Evolutionary conservation across 2,888 invertebrate genomes (phyloP).

Genomic region (Lordiphosa andalusiaca): DNA sequence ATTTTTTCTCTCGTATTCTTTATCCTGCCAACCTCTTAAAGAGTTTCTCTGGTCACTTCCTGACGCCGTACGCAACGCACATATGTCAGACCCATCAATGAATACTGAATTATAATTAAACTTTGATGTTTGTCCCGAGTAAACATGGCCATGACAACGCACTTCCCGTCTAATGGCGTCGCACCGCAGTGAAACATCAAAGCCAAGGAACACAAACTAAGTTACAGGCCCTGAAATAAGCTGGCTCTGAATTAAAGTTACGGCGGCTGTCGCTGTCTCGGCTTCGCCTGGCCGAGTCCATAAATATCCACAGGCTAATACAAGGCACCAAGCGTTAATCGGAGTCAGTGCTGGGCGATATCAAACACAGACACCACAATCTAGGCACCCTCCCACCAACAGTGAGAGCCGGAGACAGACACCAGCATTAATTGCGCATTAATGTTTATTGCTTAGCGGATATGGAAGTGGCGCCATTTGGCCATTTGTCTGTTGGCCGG

Average conservation of each 20-base stretch:
- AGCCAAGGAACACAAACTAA: conserved; percentile 18
- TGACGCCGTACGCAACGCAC: too few species aligned
- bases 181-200: conserved; percentile 33
- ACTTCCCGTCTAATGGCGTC: conserved; percentile 12
- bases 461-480: conserved; percentile 73
- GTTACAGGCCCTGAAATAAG: conserved; percentile 15
- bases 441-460: conserved; percentile 71
- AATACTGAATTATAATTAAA: conserved; percentile 11
- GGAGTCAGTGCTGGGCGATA: conserved; percentile 45
- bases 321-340: conserved; percentile 51
- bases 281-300: conserved; percentile 20
- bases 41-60: neutral
- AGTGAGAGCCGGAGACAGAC: conserved; percentile 46
- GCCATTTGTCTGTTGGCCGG: conserved; percentile 40
- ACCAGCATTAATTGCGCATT: conserved; percentile 71
- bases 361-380: conserved; percentile 52
- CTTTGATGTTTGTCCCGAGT: conserved; percentile 15
- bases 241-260: conserved; percentile 25
- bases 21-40: neutral
- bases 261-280: conserved; percentile 24
- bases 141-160: conserved; percentile 30
- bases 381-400: conserved; percentile 2
- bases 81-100: conserved; percentile 1
- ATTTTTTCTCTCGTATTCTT: neutral
- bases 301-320: conserved; percentile 53